Conservation (phyloP, 2,888 invertebrate genomes). For the Heliconius ethilla region DNA sequence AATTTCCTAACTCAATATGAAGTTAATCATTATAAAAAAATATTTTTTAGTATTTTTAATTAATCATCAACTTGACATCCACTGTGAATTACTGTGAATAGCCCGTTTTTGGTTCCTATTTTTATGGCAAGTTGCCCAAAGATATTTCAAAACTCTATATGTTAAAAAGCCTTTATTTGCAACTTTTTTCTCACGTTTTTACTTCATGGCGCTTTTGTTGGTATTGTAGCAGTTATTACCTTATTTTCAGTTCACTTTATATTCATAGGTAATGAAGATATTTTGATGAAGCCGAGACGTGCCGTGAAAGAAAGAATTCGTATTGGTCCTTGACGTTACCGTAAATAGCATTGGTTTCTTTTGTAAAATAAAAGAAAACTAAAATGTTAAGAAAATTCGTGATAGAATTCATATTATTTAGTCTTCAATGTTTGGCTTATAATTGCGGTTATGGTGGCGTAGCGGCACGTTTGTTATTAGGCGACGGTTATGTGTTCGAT, state of each 20-base stretch:
- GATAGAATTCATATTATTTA: neutral
- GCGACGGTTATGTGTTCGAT: neutral
- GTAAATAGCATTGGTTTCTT: neutral
- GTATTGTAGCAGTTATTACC: conserved; percentile 14
- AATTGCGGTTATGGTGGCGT: no score
- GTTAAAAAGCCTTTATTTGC: neutral
- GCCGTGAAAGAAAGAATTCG: conserved; percentile 27
- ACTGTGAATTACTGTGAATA: neutral
- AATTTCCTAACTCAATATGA: no score
- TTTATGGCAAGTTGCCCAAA: conserved; percentile 15
- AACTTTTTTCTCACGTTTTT: conserved; percentile 12
- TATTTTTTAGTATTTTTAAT: neutral
- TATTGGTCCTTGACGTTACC: neutral
- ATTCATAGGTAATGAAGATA: conserved; percentile 38
- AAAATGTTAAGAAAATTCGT: neutral
- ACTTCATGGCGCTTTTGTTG: conserved; percentile 18
- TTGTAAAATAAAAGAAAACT: neutral
- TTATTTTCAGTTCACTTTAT: conserved; percentile 33
- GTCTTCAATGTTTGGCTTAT: neutral
- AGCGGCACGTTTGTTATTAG: no score
- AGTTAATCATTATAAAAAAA: no score
- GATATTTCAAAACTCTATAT: neutral
- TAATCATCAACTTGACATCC: neutral
- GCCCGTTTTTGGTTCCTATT: neutral
- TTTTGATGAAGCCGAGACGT: conserved; percentile 36